phyloP scores from a whole-genome alignment of 2,113 vertebrate genomes.

The Marmota flaviventris region DNA sequence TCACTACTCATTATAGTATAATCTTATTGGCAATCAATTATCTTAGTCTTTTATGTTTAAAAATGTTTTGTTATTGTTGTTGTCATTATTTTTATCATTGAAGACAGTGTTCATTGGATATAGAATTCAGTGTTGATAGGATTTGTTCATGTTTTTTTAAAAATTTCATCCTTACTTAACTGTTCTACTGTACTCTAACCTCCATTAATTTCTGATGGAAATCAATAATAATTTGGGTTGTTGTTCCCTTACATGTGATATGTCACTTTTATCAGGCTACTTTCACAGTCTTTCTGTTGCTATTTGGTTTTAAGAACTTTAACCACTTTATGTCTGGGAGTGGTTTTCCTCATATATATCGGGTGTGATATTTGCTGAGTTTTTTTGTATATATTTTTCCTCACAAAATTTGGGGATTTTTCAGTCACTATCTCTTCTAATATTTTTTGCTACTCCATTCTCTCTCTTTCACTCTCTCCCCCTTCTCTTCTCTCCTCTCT shows the following conservation, averaged over 20 bases:
- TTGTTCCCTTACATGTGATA: background rate
- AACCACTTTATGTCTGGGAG: background rate
- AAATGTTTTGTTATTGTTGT: background rate
- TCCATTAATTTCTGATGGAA: conserved; percentile 30
- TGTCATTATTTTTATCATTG: background rate
- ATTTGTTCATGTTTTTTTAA: background rate
- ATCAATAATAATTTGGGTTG: background rate
- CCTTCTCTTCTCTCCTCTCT: background rate
- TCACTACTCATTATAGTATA: background rate
- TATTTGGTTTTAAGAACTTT: conserved; percentile 10
- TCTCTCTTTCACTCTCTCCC: no score
- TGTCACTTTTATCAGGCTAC: background rate
- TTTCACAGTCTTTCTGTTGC: conserved; percentile 13
- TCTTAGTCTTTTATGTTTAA: conserved; percentile 7
- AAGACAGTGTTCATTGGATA: background rate
- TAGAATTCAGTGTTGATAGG: background rate
- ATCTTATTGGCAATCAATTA: background rate
- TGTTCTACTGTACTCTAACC: background rate
- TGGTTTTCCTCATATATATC: background rate
- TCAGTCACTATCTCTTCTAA: conserved; percentile 11
- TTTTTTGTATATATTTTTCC: background rate
- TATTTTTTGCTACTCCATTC: background rate
- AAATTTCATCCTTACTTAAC: background rate
- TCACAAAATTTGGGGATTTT: background rate
- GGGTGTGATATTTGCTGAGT: background rate